Conservation (phyloP, 2,113 vertebrate species). For the Plecturocebus donacophilus region DNA sequence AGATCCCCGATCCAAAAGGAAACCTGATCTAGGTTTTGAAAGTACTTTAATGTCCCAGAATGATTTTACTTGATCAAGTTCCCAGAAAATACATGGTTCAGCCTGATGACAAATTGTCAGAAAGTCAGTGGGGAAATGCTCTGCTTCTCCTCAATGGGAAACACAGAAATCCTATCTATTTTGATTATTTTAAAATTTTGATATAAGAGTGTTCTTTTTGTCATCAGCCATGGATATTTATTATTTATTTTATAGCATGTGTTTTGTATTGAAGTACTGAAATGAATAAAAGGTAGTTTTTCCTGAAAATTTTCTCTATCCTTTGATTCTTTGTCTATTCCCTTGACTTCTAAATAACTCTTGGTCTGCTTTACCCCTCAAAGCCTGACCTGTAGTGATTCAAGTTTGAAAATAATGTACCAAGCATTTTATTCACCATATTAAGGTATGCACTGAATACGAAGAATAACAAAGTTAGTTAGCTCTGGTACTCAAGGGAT, state of each 20-base stretch:
- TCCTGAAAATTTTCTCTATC: background rate
- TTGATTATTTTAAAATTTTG: background rate
- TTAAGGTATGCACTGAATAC: background rate
- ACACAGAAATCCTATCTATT: background rate
- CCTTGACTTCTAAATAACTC: background rate
- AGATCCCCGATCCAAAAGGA: conserved; percentile 56
- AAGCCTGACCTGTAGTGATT: background rate
- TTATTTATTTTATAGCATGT: background rate
- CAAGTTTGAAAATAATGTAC: background rate
- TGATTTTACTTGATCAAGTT: conserved; percentile 65
- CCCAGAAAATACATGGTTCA: conserved; percentile 59
- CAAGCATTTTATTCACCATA: background rate
- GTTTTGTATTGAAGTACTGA: conserved; percentile 13
- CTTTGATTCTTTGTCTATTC: background rate
- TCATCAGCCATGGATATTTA: background rate
- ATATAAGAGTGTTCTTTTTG: background rate
- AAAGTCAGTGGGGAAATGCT: background rate
- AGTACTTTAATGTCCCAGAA: conserved; percentile 61
- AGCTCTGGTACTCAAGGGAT: background rate
- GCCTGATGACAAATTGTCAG: conserved; percentile 33
- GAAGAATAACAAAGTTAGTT: background rate
- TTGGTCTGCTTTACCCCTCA: background rate
- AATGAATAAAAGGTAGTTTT: background rate
- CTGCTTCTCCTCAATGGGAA: conserved; percentile 24
- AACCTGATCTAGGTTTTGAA: conserved; percentile 69